phyloP scores from a whole-genome alignment of 2,888 invertebrate genomes.

The Drosophila yooni region DNA sequence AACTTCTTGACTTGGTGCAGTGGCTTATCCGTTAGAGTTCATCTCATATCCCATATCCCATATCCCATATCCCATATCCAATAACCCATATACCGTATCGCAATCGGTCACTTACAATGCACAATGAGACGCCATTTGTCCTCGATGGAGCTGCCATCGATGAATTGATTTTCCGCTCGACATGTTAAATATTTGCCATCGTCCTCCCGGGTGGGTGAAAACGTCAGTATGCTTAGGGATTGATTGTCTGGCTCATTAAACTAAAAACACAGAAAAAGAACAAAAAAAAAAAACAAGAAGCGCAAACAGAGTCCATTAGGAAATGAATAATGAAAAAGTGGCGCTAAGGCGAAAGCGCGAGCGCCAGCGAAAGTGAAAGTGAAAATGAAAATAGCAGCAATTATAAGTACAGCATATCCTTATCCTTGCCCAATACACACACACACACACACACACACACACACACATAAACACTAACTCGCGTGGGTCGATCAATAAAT shows the following conservation, averaged over 20 bases:
- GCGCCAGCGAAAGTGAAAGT: constrained; percentile 46
- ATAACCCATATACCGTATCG: not conserved
- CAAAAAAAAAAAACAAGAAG: constrained; percentile 34
- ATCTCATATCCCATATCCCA: not conserved
- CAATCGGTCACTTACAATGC: constrained; percentile 90
- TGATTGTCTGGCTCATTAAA: constrained; percentile 93
- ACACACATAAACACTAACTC: not conserved
- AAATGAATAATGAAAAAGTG: constrained; percentile 78
- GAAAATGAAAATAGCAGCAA: constrained; percentile 69
- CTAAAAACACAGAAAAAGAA: constrained; percentile 85
- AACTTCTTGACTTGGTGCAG: constrained; percentile 1
- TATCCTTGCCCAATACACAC: constrained; percentile 6
- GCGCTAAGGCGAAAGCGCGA: constrained; percentile 24
- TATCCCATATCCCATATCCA: not conserved
- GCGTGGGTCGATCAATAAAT: constrained; percentile 44
- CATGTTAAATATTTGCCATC: constrained; percentile 95
- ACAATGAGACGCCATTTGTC: constrained; percentile 95
- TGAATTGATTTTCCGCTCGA: constrained; percentile 94
- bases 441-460: not conserved
- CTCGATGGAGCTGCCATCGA: constrained; percentile 92
- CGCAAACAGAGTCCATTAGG: constrained; percentile 77
- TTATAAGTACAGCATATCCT: constrained; percentile 58
- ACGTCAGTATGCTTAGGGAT: constrained; percentile 92
- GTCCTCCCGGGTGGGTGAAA: constrained; percentile 93
- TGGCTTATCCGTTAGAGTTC: not conserved